Evolutionary conservation across 2,797 vertebrate species (phyloP).

Genomic region (Emys orbicularis): DNA sequence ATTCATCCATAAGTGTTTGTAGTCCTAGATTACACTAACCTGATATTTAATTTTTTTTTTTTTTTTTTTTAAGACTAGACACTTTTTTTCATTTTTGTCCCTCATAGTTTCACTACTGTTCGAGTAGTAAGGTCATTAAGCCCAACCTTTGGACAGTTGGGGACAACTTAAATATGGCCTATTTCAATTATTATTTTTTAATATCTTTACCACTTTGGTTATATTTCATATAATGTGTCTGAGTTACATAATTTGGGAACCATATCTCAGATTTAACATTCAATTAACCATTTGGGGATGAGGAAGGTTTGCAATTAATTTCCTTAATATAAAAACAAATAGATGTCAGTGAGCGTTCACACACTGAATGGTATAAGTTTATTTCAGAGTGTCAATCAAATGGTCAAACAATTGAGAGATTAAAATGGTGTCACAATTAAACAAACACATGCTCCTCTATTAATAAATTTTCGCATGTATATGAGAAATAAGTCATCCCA

Average conservation of each 20-base stretch:
- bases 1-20: neutral
- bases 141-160: neutral
- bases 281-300: neutral
- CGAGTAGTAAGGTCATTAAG: neutral
- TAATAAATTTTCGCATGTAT: neutral
- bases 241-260: neutral
- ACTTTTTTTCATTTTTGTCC: neutral
- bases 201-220: neutral
- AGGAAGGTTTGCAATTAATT: conserved; percentile 2
- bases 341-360: neutral
- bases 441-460: neutral
- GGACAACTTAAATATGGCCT: neutral
- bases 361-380: rapidly evolving
- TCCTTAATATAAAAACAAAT: neutral
- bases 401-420: conserved; percentile 18
- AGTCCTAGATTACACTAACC: neutral
- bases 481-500: neutral
- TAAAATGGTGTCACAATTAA: neutral
- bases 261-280: neutral
- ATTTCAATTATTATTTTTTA: neutral
- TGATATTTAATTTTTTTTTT: neutral
- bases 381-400: conserved; percentile 33
- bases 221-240: neutral
- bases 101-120: neutral
- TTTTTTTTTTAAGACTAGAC: neutral